Base-by-base conservation (phyloP, 2,888 invertebrate genomes). In the Cheilosia impressa region DNA sequence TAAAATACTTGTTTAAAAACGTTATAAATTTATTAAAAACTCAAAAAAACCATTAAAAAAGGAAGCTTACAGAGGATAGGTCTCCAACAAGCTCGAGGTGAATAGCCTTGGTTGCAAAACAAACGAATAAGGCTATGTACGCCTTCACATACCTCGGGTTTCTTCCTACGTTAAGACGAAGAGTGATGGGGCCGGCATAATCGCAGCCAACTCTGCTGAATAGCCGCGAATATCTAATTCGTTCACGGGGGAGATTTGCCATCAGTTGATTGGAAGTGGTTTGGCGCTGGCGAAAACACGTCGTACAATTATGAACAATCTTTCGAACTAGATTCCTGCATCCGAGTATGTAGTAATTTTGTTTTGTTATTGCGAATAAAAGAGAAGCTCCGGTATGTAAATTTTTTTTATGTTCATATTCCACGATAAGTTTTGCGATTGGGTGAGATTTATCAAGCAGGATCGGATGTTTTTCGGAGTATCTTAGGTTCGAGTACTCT, bases 31-130 rank as follows among this genome's bases (percentile, higher is more conserved):
- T n/a, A n/a, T n/a, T n/a, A n/a, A n/a, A n/a, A n/a, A n/a, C n/a
- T n/a, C n/a, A n/a, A n/a, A n/a, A n/a, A n/a, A n/a, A n/a, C n/a
- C n/a, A n/a, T n/a, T n/a, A n/a, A n/a, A n/a, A n/a, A 22, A 22
- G 22, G 22, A 22, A 22, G 22, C 22, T 22, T 22, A 22, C 1
- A 5, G 71, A 47, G 3, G 34, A 60, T 1, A 71, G 15, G 22
- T 62, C 55, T 27, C 63, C 53, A 34, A 62, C 62, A 9, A 63
- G 27, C 13, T 73, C 55, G 17, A 73, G 13, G 19, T 73, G 63
- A 2, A 73, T 45, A 52, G 34, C 63, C 5, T 73, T 73, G 7
- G 57, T 43, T 6, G 24, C 47, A 13, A 57, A 45, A 45, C 57
- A 69, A 1, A 57, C 52, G 41, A 66, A 41, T n/a, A 60, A 27